A percentile compares a stretch with the other conserved stretches of the same genome.
These are phyloP conservation scores for Napeogenes inachia DNA, from an alignment of 2,888 invertebrate genomes.

Conservation along the genomic window DNA sequence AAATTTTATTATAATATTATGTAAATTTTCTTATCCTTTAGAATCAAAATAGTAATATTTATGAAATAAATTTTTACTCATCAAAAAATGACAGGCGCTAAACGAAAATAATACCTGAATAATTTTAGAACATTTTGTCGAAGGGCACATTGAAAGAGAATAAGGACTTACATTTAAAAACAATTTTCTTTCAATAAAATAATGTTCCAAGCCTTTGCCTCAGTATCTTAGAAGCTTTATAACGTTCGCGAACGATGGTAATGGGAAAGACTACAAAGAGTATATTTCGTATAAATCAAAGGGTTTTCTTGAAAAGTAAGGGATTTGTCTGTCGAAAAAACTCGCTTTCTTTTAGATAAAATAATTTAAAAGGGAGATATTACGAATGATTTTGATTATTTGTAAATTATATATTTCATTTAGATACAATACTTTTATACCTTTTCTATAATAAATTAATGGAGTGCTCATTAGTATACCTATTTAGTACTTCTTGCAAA, in stretches of 20 bases:
- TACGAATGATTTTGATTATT: not conserved
- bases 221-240: constrained; percentile 18
- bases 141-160: constrained; percentile 5
- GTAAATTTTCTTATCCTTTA: not conserved
- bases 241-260: constrained; percentile 27
- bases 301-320: constrained; percentile 19
- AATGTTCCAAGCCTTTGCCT: not conserved
- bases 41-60: constrained; percentile 2
- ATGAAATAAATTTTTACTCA: constrained; percentile 10
- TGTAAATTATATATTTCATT: not conserved
- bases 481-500: too few relatives aligned
- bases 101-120: not conserved
- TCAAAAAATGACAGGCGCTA: constrained; percentile 14
- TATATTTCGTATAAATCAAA: constrained; percentile 30
- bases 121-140: not conserved
- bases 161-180: constrained; percentile 4
- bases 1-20: not conserved
- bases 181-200: constrained; percentile 9
- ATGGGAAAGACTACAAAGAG: constrained; percentile 28
- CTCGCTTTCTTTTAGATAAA: not conserved
- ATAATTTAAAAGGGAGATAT: not conserved
- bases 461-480: too few relatives aligned
- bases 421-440: not conserved
- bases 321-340: constrained; percentile 1
- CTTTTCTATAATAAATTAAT: not conserved